These are phyloP conservation scores for Carcina quercana DNA, from an alignment of 2,888 invertebrate species.

Conservation along the genomic window DNA sequence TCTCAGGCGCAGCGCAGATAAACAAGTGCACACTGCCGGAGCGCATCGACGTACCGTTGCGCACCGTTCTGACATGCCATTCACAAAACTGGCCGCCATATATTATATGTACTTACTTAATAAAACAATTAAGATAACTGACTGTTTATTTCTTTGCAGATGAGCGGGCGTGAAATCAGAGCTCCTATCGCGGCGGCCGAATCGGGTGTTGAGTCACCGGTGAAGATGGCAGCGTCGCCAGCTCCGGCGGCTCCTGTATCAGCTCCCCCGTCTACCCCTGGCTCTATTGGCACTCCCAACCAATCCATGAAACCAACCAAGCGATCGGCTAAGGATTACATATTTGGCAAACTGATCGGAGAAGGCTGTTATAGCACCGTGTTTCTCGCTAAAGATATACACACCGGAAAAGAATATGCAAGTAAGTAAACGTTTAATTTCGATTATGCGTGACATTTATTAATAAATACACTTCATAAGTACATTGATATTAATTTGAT, in stretches of 20 bases:
- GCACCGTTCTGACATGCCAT: neutral
- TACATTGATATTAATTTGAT: slow-evolving; percentile 1
- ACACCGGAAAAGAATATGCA: slow-evolving; percentile 93
- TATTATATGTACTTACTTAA: too few species aligned
- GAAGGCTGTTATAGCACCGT: slow-evolving; percentile 98
- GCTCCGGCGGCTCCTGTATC: slow-evolving; percentile 56
- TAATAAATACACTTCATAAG: too few species aligned
- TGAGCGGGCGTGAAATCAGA: slow-evolving; percentile 55
- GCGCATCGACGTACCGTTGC: slow-evolving; percentile 36
- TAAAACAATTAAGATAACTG: too few species aligned
- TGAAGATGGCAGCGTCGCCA: slow-evolving; percentile 67
- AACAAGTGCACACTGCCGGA: slow-evolving; percentile 49
- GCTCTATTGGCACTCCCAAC: slow-evolving; percentile 57
- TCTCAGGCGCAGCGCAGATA: slow-evolving; percentile 32
- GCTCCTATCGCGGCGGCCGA: slow-evolving; percentile 74
- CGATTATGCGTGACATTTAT: too few species aligned
- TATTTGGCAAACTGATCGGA: slow-evolving; percentile 96
- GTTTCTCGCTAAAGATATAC: slow-evolving; percentile 93
- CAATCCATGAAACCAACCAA: slow-evolving; percentile 71
- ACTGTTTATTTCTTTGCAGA: slow-evolving; percentile 38
- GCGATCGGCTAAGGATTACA: slow-evolving; percentile 89
- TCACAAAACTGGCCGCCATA: neutral
- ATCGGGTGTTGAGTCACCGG: slow-evolving; percentile 62
- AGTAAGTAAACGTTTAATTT: slow-evolving; percentile 77
- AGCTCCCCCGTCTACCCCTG: slow-evolving; percentile 49